phyloP scores from a whole-genome alignment of 2,113 vertebrate species.

The Peromyscus leucopus region DNA sequence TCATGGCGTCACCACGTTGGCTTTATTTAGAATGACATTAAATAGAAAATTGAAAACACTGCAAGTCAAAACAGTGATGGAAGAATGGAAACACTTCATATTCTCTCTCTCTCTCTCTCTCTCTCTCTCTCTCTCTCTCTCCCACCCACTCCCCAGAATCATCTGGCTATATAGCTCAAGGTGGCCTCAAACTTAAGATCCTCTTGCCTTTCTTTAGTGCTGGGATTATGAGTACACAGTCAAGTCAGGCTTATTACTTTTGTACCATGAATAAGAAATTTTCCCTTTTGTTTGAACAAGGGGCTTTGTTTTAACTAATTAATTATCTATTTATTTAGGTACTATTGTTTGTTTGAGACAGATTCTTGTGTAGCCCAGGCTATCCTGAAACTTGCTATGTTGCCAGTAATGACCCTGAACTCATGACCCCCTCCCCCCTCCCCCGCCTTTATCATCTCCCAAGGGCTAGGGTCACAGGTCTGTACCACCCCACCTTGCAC shows the following conservation, averaged over 20 bases:
- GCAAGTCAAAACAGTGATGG: not conserved
- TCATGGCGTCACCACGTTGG: not conserved
- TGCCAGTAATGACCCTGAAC: not conserved
- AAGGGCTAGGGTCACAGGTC: not conserved
- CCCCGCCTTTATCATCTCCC: not conserved
- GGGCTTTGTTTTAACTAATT: not conserved
- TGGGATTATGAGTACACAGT: not conserved
- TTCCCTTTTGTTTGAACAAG: constrained; percentile 1
- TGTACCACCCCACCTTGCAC: not conserved
- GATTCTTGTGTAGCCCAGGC: not conserved
- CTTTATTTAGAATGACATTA: not conserved
- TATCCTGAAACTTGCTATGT: not conserved
- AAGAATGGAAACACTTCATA: not conserved
- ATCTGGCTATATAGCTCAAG: not conserved
- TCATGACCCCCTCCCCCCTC: not conserved
- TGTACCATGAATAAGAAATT: not conserved
- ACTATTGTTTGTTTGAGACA: not conserved
- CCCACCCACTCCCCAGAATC: not conserved
- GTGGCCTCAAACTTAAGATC: not conserved
- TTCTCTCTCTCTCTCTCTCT: too few species aligned
- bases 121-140: not conserved
- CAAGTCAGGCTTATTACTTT: not conserved
- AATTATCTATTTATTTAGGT: not conserved
- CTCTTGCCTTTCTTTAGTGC: not conserved
- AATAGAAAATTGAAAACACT: constrained; percentile 12